A percentile compares a stretch with the other conserved stretches of the same genome.
phyloP scores from a whole-genome alignment of 2,113 vertebrate genomes.

The Natator depressus region DNA sequence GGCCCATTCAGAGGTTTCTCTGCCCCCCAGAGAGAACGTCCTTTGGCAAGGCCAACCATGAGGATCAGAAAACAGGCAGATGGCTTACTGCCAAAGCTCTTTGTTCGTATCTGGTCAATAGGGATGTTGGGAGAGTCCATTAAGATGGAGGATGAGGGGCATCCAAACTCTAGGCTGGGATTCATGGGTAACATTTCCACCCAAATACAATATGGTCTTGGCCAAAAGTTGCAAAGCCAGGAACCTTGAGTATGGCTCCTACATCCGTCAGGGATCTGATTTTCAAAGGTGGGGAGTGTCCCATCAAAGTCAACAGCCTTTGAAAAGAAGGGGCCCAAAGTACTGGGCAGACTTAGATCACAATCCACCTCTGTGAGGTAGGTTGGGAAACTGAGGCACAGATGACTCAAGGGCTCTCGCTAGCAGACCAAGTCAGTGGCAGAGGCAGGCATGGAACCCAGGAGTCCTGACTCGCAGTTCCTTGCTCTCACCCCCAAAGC shows the following conservation, averaged over 20 bases:
- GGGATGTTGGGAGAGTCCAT: not conserved
- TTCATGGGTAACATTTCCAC: not conserved
- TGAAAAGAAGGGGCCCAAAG: not conserved
- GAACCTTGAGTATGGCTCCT: not conserved
- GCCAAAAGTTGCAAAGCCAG: not conserved
- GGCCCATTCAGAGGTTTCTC: not conserved
- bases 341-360: not conserved
- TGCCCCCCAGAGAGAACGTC: not conserved
- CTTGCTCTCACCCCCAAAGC: not conserved
- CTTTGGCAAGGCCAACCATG: not conserved
- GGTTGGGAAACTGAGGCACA: not conserved
- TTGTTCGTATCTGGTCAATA: not conserved
- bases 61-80: not conserved
- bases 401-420: not conserved
- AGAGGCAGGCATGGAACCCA: not conserved
- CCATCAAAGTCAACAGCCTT: not conserved
- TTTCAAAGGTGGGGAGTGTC: fast-evolving
- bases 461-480: fast-evolving
- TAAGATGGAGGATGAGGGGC: not conserved
- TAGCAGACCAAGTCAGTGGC: fast-evolving
- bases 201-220: not conserved
- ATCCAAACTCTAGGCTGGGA: not conserved
- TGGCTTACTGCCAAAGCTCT: not conserved
- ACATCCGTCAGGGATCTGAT: no score
- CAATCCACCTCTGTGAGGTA: not conserved